Evolutionary conservation across 2,888 invertebrate genomes (phyloP).

Genomic region (Tetramorium bicarinatum): DNA sequence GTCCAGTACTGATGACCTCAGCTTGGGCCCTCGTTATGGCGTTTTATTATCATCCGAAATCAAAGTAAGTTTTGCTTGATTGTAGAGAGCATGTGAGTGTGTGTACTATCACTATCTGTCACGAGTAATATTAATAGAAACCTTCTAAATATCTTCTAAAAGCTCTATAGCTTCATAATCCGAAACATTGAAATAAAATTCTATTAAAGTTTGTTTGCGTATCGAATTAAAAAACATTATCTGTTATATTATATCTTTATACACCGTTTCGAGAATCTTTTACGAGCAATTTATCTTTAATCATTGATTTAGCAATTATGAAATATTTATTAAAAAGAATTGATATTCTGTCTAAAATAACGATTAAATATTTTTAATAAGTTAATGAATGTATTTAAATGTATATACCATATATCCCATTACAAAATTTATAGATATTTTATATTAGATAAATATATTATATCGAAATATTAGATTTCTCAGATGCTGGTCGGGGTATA

Average conservation of each 20-base stretch:
- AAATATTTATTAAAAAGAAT: neutral
- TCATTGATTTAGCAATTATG: neutral
- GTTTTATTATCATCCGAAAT: constrained; percentile 86
- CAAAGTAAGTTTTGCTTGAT: constrained; percentile 82
- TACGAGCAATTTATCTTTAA: neutral
- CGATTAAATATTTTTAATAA: neutral
- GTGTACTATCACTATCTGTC: neutral
- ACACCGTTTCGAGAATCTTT: neutral
- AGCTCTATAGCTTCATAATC: neutral
- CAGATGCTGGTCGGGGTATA: constrained; percentile 95
- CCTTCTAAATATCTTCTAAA: neutral
- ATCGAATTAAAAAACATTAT: neutral
- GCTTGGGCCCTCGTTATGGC: constrained; percentile 91
- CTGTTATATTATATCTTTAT: neutral
- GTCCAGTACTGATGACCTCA: constrained; percentile 90
- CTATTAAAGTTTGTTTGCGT: neutral
- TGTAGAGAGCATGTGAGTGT: neutral
- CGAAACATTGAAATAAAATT: neutral
- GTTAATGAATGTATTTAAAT: neutral
- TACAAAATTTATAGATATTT: too few relatives aligned
- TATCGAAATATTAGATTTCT: constrained; percentile 61
- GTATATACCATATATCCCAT: too few relatives aligned
- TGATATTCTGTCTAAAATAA: neutral
- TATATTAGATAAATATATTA: neutral
- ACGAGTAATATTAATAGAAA: constrained; percentile 10